Evolutionary conservation across 2,113 vertebrate genomes (phyloP).

Genomic region (Hippocampus zosterae): DNA sequence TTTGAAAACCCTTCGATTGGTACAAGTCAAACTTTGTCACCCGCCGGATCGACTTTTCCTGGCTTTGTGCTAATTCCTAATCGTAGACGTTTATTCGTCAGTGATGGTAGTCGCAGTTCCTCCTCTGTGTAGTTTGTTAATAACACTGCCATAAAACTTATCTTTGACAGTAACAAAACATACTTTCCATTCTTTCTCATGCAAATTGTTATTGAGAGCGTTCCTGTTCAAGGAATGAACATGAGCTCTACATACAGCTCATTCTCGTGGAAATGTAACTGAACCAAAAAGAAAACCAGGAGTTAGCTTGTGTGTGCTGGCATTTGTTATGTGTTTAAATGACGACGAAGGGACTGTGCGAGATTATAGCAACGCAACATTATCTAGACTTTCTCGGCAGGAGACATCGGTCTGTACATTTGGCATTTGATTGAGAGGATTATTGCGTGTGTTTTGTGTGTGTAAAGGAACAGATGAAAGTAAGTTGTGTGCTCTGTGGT

Average conservation of each 20-base stretch:
- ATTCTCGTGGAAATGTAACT: not conserved
- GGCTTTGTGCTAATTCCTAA: too few relatives aligned
- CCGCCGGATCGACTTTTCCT: too few relatives aligned
- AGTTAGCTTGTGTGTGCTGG: not conserved
- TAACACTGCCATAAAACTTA: too few relatives aligned
- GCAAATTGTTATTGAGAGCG: not conserved
- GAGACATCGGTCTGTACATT: conserved; percentile 12
- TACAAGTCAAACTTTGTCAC: too few relatives aligned
- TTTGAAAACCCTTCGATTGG: too few relatives aligned
- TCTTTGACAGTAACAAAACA: not conserved
- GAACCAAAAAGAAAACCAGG: not conserved
- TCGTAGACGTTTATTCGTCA: too few relatives aligned
- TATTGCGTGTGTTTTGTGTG: conserved; percentile 3
- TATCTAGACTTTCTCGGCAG: conserved; percentile 35
- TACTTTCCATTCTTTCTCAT: not conserved
- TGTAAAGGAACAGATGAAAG: conserved; percentile 33
- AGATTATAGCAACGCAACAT: conserved; percentile 13
- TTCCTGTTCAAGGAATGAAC: not conserved
- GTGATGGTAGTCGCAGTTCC: too few relatives aligned
- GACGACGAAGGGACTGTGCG: conserved; percentile 2
- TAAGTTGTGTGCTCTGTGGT: conserved; percentile 30
- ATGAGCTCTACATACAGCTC: not conserved
- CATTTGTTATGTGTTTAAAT: conserved; percentile 2
- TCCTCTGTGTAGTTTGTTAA: too few relatives aligned
- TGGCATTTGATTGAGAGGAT: conserved; percentile 24